Evolutionary conservation across 2,113 vertebrate species (phyloP), one percentile per base, ranked within the genome.

Genomic region (Scolopax mira): DNA sequence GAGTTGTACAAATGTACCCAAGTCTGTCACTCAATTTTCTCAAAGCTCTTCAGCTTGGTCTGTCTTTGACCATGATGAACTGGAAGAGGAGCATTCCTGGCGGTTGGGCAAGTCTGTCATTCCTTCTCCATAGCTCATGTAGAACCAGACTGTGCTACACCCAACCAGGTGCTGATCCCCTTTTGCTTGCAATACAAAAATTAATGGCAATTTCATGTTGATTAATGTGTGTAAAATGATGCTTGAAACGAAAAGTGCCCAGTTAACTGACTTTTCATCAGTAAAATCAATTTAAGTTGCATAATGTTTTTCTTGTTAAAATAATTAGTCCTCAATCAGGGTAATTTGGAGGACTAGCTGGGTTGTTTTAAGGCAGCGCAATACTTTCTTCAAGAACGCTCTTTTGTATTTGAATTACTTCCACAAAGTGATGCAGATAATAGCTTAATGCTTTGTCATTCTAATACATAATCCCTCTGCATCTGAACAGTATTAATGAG

Each of bases 391-490:
- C 73, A 79, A 69, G 57, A 80, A 95, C 83, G 42, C 13, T 66
- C 66, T 52, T 94, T 86, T 84, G 27, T 64, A 37, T 75, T 39
- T 79, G 33, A 89, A 57, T 88, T 69, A 73, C 81, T 78, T 84
- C 65, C 42, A 62, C 46, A 71, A 69, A 79, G 17, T 30, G 33
- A 48, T 54, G 69, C 22, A 67, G 62, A 55, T 90, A 90, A 94
- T 97, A 96, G 52, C 37, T 87, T 79, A 91, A 92, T 70, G 31
- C 54, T 85, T 92, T 82, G 44, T 74, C 85, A 52, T 60, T 57
- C 31, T 71, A 37, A 35, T 64, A 33, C 19, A 51, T 11, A 82
- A 94, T 58, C 48, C 87, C 65, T 51, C 66, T 57, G 66, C 79
- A 77, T 79, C 77, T 88, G 44, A 93, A 42, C 24, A 35, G 13